phyloP scores from a whole-genome alignment of 2,113 vertebrate species.

The Pluvialis apricaria region DNA sequence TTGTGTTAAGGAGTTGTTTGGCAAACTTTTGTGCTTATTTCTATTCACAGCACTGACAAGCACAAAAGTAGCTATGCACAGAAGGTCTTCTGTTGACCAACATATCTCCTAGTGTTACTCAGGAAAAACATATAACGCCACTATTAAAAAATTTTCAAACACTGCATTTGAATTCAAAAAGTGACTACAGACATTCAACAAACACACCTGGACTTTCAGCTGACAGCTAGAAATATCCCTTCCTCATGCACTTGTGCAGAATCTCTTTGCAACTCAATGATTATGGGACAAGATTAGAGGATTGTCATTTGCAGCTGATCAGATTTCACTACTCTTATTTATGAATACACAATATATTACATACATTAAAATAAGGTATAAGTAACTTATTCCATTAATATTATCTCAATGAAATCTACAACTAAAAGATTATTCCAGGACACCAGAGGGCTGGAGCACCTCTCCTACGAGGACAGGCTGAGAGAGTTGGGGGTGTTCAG shows the following conservation, averaged over 20 bases:
- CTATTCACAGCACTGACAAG: background rate
- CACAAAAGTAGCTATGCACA: fast-evolving
- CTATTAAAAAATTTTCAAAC: background rate
- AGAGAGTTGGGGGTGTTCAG: no score
- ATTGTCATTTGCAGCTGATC: background rate
- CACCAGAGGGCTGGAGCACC: no score
- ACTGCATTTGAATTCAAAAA: background rate
- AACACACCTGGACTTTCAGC: background rate
- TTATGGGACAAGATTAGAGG: background rate
- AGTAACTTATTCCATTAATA: background rate
- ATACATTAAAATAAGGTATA: background rate
- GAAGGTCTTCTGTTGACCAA: background rate
- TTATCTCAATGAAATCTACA: background rate
- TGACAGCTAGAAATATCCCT: background rate
- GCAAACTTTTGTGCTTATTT: background rate
- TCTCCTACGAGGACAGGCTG: no score
- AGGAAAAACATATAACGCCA: background rate
- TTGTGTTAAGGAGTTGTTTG: background rate
- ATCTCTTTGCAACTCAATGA: background rate
- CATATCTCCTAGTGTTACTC: fast-evolving
- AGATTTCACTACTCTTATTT: background rate
- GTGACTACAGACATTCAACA: background rate
- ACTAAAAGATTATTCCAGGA: background rate
- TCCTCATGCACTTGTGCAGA: background rate
- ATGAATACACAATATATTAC: background rate